Percentiles rank a stretch among this genome's conserved stretches.
phyloP scores from a whole-genome alignment of 2,888 invertebrate genomes.

The Athetis lepigone region DNA sequence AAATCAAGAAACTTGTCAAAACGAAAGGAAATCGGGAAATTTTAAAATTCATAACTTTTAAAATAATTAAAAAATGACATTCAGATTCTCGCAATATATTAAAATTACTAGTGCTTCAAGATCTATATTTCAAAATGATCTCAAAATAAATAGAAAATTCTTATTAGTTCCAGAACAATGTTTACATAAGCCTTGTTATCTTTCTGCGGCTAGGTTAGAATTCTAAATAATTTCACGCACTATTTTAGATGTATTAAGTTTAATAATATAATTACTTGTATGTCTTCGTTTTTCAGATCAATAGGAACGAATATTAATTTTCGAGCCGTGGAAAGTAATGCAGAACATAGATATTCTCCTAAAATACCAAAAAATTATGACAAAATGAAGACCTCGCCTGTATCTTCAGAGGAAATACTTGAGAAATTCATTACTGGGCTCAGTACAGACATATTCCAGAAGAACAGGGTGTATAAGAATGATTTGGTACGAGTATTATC shows the following conservation, averaged over 20 bases:
- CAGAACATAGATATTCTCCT: neutral
- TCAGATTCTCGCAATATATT: conserved; percentile 72
- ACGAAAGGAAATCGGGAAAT: conserved; percentile 26
- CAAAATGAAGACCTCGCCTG: conserved; percentile 9
- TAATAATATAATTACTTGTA: neutral
- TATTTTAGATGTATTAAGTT: conserved; percentile 4
- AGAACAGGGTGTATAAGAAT: conserved; percentile 86
- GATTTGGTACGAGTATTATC: conserved; percentile 78
- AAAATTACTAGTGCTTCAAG: conserved; percentile 74
- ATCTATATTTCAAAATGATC: conserved; percentile 63
- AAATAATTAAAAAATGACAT: conserved; percentile 73
- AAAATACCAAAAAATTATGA: conserved; percentile 16
- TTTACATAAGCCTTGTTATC: conserved; percentile 51
- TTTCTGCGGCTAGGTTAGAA: conserved; percentile 68
- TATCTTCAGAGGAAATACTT: conserved; percentile 76
- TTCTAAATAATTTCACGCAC: conserved; percentile 5
- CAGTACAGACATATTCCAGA: conserved; percentile 83
- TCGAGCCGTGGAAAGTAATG: conserved; percentile 17
- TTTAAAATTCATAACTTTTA: conserved; percentile 2
- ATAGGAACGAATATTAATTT: neutral
- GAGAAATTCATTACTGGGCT: conserved; percentile 82
- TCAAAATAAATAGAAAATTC: conserved; percentile 60
- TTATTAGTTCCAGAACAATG: conserved; percentile 41
- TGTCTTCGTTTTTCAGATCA: conserved; percentile 39
- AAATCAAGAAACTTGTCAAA: conserved; percentile 5